Base-by-base conservation (phyloP, 2,888 invertebrate genomes). In the Altica lythri region DNA sequence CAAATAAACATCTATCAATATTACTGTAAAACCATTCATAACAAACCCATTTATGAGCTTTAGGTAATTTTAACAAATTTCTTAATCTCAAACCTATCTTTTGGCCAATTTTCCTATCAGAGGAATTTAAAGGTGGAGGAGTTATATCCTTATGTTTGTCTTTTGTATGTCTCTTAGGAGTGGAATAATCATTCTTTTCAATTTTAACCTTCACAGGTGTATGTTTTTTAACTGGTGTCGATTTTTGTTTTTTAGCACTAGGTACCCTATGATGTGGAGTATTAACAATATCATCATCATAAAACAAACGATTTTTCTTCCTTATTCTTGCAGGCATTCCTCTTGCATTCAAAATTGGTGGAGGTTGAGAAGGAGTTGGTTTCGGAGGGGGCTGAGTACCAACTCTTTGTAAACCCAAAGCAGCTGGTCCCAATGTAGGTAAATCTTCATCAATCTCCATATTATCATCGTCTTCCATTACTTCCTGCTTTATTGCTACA, bases 21-120 rank as follows among this genome's bases (percentile, higher is more conserved):
- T 96, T 97, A 65, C 98, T 97, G 77, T 99, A 99, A 78, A 99
- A 99, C 89, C 96, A 99, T 76, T 99, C 99, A 77, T 95, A 98
- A 76, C 95, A 97, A 5, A 98, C 97, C 95, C 97, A 98, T 78
- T 95, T 95, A 74, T 98, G 96, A 2, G 98, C 98, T 79, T 98
- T 98, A 0, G 99, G 98, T 60, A 99, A 78, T 78, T 98, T 98
- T 2, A 99, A 80, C 19, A 99, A 82, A 79, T 99, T 99, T 61
- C 94, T 81, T 54, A 95, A 78, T 61, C 94, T 81, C 79, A 92
- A 84, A 1, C 95, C 95, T 66, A 95, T 92, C 67, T 89, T 85
- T 69, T 96, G 95, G 0, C 95, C 94, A 63, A 90, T 85, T 73
- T 88, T 90, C 55, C 90, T 85, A 74, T 95, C 94, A 12, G 89